A percentile compares a stretch with the other conserved stretches of the same genome.
These are phyloP conservation scores for Heliconius hortense DNA, from an alignment of 2,888 invertebrate species.

Conservation along the genomic window DNA sequence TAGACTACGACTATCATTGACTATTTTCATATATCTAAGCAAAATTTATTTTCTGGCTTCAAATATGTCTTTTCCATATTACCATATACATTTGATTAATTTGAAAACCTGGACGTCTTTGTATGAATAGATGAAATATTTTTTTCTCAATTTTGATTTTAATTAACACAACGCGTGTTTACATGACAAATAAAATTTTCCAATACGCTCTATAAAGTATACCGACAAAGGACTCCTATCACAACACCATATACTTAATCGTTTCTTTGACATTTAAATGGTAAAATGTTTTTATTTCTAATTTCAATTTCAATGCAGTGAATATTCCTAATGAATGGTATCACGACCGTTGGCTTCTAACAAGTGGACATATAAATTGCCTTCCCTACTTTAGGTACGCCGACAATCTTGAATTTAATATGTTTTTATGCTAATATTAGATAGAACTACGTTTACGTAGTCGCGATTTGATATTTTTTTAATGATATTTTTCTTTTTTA, in stretches of 20 bases:
- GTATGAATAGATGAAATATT: too few species aligned
- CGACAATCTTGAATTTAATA: conserved; percentile 23
- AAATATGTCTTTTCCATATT: too few species aligned
- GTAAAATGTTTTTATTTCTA: conserved; percentile 36
- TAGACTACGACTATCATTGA: too few species aligned
- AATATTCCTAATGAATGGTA: conserved; percentile 36
- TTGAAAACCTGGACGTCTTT: too few species aligned
- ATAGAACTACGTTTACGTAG: not conserved
- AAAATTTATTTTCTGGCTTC: too few species aligned
- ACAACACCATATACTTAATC: conserved; percentile 22
- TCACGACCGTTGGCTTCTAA: conserved; percentile 18
- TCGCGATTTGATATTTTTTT: not conserved
- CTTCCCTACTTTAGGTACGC: conserved; percentile 32
- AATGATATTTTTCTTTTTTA: not conserved
- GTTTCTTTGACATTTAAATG: conserved; percentile 37
- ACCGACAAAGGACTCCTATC: conserved; percentile 30
- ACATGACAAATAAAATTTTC: not conserved
- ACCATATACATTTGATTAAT: too few species aligned
- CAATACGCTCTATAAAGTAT: not conserved
- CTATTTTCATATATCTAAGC: too few species aligned
- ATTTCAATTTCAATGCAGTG: conserved; percentile 38
- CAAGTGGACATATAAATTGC: conserved; percentile 35
- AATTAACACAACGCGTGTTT: not conserved
- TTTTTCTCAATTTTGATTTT: too few species aligned
- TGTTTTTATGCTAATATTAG: conserved; percentile 20